These are phyloP conservation scores for Corythucha ciliata DNA, from an alignment of 2,888 invertebrate genomes.

Conservation along the genomic window DNA sequence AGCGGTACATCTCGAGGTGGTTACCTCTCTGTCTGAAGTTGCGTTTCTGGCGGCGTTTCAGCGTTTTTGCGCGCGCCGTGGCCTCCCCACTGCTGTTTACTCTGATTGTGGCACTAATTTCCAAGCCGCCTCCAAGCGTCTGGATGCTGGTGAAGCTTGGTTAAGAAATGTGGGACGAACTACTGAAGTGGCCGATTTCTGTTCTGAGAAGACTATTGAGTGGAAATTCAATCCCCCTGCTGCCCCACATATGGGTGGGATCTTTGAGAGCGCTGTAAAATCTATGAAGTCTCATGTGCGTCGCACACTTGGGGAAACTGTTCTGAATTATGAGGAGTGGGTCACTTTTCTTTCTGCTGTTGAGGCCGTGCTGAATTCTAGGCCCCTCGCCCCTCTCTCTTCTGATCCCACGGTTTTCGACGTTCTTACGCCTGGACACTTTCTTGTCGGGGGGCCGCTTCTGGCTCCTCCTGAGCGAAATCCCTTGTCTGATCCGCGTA, in stretches of 20 bases:
- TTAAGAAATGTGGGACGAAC: background rate
- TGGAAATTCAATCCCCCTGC: constrained; percentile 29
- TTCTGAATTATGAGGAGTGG: constrained; percentile 36
- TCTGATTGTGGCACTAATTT: constrained; percentile 40
- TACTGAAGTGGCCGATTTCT: constrained; percentile 32
- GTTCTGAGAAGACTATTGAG: constrained; percentile 34
- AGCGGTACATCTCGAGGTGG: constrained; percentile 39
- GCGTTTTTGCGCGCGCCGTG: constrained; percentile 37
- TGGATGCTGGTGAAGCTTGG: constrained; percentile 7
- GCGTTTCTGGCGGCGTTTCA: constrained; percentile 37
- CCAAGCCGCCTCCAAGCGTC: constrained; percentile 35
- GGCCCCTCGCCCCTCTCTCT: constrained; percentile 36
- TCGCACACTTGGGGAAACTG: constrained; percentile 26
- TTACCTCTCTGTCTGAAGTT: constrained; percentile 35
- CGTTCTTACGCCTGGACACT: constrained; percentile 38
- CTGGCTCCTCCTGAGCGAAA: constrained; percentile 32
- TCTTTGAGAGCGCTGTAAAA: constrained; percentile 38
- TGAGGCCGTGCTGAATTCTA: constrained; percentile 37
- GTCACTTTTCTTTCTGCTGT: constrained; percentile 33
- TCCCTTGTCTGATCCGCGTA: no score
- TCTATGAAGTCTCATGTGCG: constrained; percentile 35
- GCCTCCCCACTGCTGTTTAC: constrained; percentile 34
- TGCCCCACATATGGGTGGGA: constrained; percentile 36
- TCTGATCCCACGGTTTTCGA: constrained; percentile 29
- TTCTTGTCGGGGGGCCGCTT: constrained; percentile 35